Evolutionary conservation across 2,113 vertebrate genomes (phyloP), one percentile per base, ranked within the genome.

Genomic region (Zosterops pallidus): DNA sequence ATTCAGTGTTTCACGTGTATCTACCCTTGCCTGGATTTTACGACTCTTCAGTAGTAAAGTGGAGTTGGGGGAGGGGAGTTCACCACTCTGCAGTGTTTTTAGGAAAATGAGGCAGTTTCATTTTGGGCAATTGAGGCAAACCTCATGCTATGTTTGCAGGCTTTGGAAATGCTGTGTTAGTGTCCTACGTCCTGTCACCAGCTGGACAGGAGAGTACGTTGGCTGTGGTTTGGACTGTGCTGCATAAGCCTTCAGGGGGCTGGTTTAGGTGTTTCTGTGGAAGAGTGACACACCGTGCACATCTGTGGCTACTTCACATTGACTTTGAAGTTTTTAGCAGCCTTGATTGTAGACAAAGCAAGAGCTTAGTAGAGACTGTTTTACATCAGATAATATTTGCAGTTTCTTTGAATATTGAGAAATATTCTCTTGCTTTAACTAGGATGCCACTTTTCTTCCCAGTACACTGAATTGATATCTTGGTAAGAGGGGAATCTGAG

Each of bases 201-300:
- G 22, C 41, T 47, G 26, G 47, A 31, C 42, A 67, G 64, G 33
- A 64, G 26, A 60, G 57, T 12, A 42, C 0, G 0, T 2, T 52
- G 44, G 4, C 33, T n/a, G 12, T 63, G 33, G 41, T 64, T 83
- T 68, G 44, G 33, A 39, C 50, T 70, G 11, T 42, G 42, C 18
- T 74, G 11, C 20, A 11, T 22, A 20, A 81, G 23, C 20, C 37
- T 81, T 41, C 44, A 9, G 44, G 62, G 59, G 79, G 26, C 39
- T 82, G 33, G 19, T 62, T 41, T 50, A 17, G 39, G 31, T 41
- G 24, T 74, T 89, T 80, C 63, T 65, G 65, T 82, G 60, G 23
- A 50, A 33, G 17, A 59, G 14, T 9, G 28, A 31, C 28, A 14
- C 3, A 75, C 25, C 1, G 0, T 39, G 37, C 12, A 2, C 7